Evolutionary conservation across 2,113 vertebrate species (phyloP).

Genomic region (Sprattus sprattus): DNA sequence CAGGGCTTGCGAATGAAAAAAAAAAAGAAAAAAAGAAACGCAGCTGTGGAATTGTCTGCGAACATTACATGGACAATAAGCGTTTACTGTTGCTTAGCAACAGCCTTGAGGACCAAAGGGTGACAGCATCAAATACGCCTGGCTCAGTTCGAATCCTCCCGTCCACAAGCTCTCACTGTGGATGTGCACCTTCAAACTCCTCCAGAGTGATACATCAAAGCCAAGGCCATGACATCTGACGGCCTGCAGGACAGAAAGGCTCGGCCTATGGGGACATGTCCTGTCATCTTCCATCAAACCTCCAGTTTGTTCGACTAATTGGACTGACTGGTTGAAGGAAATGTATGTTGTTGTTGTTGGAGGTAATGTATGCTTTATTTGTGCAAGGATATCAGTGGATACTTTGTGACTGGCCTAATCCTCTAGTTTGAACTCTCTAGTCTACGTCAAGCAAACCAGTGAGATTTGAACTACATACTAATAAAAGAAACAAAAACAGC

Average conservation of each 20-base stretch:
- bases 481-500: background rate
- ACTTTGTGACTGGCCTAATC: background rate
- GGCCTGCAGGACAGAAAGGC: background rate
- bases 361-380: background rate
- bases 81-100: conserved; percentile 9
- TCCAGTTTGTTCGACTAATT: background rate
- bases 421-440: background rate
- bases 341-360: background rate
- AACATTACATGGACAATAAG: background rate
- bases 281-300: background rate
- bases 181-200: background rate
- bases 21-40: background rate
- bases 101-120: background rate
- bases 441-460: background rate
- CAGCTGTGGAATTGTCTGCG: background rate
- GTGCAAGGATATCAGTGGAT: background rate
- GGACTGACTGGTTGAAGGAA: background rate
- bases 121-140: background rate
- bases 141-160: background rate
- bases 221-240: background rate
- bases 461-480: background rate
- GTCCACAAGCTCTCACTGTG: background rate
- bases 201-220: conserved; percentile 19
- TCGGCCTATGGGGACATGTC: background rate
- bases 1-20: background rate